Base-by-base conservation (phyloP, 2,113 vertebrate genomes). In the Varanus salvator region DNA sequence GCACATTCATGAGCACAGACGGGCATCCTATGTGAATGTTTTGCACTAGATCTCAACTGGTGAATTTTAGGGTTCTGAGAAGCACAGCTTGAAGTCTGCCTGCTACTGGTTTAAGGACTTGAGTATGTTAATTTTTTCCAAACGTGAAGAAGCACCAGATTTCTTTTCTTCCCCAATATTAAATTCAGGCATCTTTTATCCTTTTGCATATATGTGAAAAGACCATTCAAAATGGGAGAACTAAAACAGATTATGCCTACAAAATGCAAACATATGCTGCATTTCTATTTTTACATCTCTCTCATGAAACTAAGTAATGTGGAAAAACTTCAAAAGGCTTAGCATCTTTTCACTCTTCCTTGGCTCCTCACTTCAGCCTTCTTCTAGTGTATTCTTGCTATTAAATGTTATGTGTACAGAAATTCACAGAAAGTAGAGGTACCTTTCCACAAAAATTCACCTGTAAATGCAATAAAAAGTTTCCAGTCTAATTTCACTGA, bases 301-400 rank as follows among this genome's bases (percentile, higher is more conserved):
- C 25, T 44, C 25, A 19, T 76, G 12, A 44, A 15, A 25, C 11
- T 60, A 68, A 29, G 31, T n/a, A 57, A 27, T 76, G 2, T 4
- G 77, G 71, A 84, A 91, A 81, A 88, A 44, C 80, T 60, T 86
- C 52, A 60, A 76, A 86, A 17, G 23, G 23, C 34, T 60, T 57
- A 60, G 14, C 38, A 60, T 77, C 4, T 3, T 29, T 86, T 31
- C 34, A 82, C n/a, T 64, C 57, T 9, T 64, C 19, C n/a, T 25
- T 38, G n/a, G 80, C n/a, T 82, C 52, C 60, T 57, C 57, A 82
- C 34, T 21, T 82, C 80, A 66, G 9, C 4, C 21, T 31, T 17
- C 21, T 8, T 27, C 52, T 31, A 7, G 34, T 57, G 11, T 57
- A 81, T 52, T 81, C 57, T 11, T 14, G 19, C 34, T n/a, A 38